Evolutionary conservation across 2,888 invertebrate genomes (phyloP).

Genomic region (Cyaniris semiargus): DNA sequence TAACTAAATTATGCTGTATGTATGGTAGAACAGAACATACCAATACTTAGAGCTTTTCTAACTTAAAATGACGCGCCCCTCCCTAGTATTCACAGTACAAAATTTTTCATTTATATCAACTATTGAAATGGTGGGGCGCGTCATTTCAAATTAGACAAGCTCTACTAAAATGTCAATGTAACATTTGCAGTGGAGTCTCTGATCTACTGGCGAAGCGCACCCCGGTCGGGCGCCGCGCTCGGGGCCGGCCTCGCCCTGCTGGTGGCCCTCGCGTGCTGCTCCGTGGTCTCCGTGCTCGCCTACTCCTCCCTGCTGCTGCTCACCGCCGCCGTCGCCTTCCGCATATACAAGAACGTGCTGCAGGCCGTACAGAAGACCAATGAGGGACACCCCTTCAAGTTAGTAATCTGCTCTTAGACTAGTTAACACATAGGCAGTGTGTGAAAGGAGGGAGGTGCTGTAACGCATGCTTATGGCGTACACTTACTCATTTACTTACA

Average conservation of each 20-base stretch:
- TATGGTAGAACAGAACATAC: too few relatives aligned
- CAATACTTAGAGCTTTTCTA: too few relatives aligned
- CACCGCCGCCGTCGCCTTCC: constrained; percentile 93
- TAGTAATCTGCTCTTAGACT: constrained; percentile 59
- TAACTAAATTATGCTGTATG: too few relatives aligned
- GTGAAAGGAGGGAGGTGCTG: too few relatives aligned
- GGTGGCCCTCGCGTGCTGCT: constrained; percentile 96
- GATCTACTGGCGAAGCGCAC: constrained; percentile 98
- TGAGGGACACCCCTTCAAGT: constrained; percentile 99
- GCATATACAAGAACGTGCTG: constrained; percentile 97
- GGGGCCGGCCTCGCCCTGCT: constrained; percentile 93
- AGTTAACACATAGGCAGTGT: too few relatives aligned
- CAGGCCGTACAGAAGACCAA: constrained; percentile 97
- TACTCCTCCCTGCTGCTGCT: constrained; percentile 93
- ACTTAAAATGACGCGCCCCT: too few relatives aligned
- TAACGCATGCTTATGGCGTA: too few relatives aligned
- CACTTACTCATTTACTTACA: too few relatives aligned
- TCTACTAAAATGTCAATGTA: background rate
- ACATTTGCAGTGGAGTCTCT: constrained; percentile 91
- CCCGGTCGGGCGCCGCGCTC: constrained; percentile 96
- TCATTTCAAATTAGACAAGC: background rate
- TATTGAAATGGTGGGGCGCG: too few relatives aligned
- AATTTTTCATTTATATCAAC: too few relatives aligned
- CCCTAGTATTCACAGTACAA: too few relatives aligned
- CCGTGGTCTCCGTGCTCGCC: constrained; percentile 96